Conservation (phyloP, 2,888 invertebrate species). For the Epinotia demarniana region DNA sequence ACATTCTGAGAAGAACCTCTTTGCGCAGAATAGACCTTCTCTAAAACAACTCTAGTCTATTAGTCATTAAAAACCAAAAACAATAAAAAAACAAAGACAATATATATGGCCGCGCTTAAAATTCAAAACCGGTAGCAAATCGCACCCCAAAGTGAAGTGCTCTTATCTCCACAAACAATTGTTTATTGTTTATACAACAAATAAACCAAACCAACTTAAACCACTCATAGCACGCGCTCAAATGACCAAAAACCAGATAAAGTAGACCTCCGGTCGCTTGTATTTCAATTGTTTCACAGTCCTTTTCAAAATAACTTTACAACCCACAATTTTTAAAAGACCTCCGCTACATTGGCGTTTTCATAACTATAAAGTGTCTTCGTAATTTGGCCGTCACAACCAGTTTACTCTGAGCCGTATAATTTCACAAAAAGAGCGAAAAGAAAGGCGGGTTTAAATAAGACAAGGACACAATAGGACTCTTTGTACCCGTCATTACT, state of each 20-base stretch:
- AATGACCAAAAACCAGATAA: slow-evolving; percentile 41
- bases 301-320: slow-evolving; percentile 15
- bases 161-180: slow-evolving; percentile 47
- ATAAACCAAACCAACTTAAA: slow-evolving; percentile 38
- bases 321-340: background rate
- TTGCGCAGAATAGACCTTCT: background rate
- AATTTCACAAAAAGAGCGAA: slow-evolving; percentile 5
- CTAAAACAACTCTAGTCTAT: slow-evolving; percentile 7
- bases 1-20: slow-evolving; percentile 1
- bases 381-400: background rate
- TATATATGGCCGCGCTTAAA: slow-evolving; percentile 37
- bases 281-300: slow-evolving; percentile 13
- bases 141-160: slow-evolving; percentile 55
- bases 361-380: background rate
- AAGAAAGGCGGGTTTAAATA: slow-evolving; percentile 19
- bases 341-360: background rate
- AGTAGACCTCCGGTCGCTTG: background rate
- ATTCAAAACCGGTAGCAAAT: slow-evolving; percentile 59
- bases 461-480: slow-evolving; percentile 31
- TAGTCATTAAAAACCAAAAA: slow-evolving; percentile 29
- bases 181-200: slow-evolving; percentile 38
- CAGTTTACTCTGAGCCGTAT: slow-evolving; percentile 20
- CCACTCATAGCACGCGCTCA: slow-evolving; percentile 50
- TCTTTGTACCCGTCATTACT: slow-evolving; percentile 57
- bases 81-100: slow-evolving; percentile 29